Evolutionary conservation across 2,113 vertebrate genomes (phyloP), one percentile per base, ranked within the genome.

Genomic region (Penelope pileata): DNA sequence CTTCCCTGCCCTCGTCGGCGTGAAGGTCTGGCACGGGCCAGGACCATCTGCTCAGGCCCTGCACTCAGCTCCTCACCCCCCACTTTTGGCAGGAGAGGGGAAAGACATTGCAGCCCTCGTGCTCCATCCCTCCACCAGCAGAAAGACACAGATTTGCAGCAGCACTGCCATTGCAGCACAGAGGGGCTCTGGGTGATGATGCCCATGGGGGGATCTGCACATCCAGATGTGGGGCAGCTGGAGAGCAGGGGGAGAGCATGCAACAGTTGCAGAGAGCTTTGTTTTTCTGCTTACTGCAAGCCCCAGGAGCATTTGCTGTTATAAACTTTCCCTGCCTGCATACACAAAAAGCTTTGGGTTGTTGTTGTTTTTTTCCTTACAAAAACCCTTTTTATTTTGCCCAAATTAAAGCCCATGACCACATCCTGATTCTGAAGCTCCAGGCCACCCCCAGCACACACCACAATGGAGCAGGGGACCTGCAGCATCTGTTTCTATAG

Each of bases 21-120:
- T 3, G 5, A 76, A 83, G 63, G 34, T 45, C 75, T 96, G 93
- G 93, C 90, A 23, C 3, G 22, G 72, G 18, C 67, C 13, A 21
- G 40, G 40, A 54, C 94, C 96, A 95, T 96, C 95, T 97, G 95
- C 62, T 83, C 45, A 10, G 19, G 58, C 29, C 48, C 67, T 2
- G 2, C 38, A n/a, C 66, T 22, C 63, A 1, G 59, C 40, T 32
- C 22, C 5, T 2, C 2, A 0, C n/a, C 16, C 40, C 75, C 53
- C 70, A 4, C n/a, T 30, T 30, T 80, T 30, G 26, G 29, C 29
- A 12, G 30, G 50, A 50, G 38, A 50, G 19, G 32, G 10, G 8
- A 16, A 51, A 12, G 11, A 45, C 16, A 6, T 15, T 64, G 21
- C 17, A n/a, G 4, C 42, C 43, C 54, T 51, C 9, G 38, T 30